Conservation (phyloP, 2,888 invertebrate species). For the Drosophila tanythrix region DNA sequence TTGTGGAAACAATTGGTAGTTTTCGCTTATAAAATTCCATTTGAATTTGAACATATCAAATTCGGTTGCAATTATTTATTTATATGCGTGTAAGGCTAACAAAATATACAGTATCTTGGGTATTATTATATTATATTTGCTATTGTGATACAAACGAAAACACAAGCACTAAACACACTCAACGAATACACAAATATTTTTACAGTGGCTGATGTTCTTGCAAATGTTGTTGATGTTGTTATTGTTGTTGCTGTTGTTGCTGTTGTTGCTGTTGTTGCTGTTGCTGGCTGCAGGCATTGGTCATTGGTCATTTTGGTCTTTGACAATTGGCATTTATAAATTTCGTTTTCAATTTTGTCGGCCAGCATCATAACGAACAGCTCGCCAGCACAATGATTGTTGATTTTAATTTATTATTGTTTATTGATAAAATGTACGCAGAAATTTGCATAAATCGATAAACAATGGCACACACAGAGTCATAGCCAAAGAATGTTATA, state of each 20-base stretch:
- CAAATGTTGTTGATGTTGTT: background rate
- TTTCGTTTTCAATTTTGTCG: slow-evolving; percentile 69
- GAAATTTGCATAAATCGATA: slow-evolving; percentile 77
- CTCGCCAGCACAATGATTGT: slow-evolving; percentile 49
- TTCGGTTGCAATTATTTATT: background rate
- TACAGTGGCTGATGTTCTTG: background rate
- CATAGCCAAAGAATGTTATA: slow-evolving; percentile 4
- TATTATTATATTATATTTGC: background rate
- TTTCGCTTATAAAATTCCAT: background rate
- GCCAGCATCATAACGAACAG: slow-evolving; percentile 23
- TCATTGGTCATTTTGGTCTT: slow-evolving; percentile 22
- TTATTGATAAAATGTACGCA: slow-evolving; percentile 74
- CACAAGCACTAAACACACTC: background rate
- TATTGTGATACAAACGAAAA: background rate
- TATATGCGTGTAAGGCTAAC: background rate
- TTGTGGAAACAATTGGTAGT: background rate
- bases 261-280: background rate
- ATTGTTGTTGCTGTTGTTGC: background rate
- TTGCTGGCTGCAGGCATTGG: slow-evolving; percentile 9
- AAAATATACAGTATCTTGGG: background rate
- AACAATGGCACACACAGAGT: slow-evolving; percentile 57
- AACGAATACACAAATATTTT: slow-evolving; percentile 5
- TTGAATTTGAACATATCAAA: background rate
- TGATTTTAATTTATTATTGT: slow-evolving; percentile 79
- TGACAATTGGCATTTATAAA: slow-evolving; percentile 74